Evolutionary conservation across 35 echinoderm and acorn worm species (phyloP).

Genomic region (Apostichopus californicus): DNA sequence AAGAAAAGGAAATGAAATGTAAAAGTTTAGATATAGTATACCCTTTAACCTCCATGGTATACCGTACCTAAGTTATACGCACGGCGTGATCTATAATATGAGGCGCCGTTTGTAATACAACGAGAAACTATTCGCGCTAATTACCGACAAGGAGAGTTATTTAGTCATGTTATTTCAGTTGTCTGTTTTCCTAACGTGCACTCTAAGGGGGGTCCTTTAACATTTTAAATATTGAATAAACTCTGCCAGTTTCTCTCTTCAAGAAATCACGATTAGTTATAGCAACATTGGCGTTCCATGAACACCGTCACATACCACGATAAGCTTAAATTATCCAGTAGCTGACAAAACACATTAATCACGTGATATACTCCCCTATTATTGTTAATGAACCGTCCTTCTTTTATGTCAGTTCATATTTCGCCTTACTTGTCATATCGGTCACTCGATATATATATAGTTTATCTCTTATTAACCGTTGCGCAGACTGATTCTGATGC

Average conservation of each 20-base stretch:
- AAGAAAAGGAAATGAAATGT: no score
- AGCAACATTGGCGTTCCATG: constrained; percentile 5
- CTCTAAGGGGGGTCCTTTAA: neutral
- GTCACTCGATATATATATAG: neutral
- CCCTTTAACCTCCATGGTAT: no score
- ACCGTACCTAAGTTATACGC: no score
- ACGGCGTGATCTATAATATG: no score
- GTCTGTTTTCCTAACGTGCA: neutral
- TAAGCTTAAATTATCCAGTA: neutral
- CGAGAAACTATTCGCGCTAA: no score
- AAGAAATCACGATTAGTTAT: neutral
- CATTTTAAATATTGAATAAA: neutral
- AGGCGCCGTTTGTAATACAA: no score
- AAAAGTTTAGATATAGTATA: no score
- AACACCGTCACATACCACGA: neutral
- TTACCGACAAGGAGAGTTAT: neutral
- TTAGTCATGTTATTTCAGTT: constrained; percentile 5
- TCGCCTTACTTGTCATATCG: neutral
- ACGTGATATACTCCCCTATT: neutral
- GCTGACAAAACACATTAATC: constrained; percentile 29
- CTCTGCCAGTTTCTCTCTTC: no score
- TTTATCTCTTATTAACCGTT: neutral
- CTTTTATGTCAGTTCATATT: neutral
- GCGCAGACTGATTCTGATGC: neutral
- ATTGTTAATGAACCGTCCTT: constrained; percentile 10